Base-by-base conservation (phyloP, 2,888 invertebrate species). In the Drosophila gaucha region DNA sequence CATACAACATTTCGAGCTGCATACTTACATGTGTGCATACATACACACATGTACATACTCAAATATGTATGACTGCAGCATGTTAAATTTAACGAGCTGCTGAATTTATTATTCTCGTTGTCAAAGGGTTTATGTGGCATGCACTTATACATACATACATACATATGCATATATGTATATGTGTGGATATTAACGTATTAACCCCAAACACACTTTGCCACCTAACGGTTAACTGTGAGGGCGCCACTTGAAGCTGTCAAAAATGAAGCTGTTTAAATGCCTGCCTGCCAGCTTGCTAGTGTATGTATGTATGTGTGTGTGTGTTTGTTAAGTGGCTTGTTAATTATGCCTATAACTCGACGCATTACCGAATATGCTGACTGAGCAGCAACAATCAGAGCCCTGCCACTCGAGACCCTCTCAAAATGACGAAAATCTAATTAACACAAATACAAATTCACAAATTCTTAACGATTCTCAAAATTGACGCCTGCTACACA, bases 281-380 rank as follows among this genome's bases (percentile, higher is more conserved):
- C 47, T 35, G 39, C 24, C 26, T 14, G 31, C 39, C n/a, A n/a
- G n/a, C n/a, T n/a, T n/a, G n/a, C n/a, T n/a, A n/a, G 24, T 54
- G 16, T 56, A 20, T 26, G 16, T 33, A 22, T 28, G 38, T 56
- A 20, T 50, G 31, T 20, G 26, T 28, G 30, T 31, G 46, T 54
- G 60, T 54, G 57, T 63, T 58, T 71, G 82, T 85, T 86, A 82
- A 82, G 82, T 82, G 88, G 79, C 82, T 87, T 82, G 88, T 87
- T 82, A 87, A 82, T 87, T 88, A 87, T 78, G 71, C 58, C 64
- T 39, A 77, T 74, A 57, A 50, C 63, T 79, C 16, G 55, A 20
- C 73, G 56, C 73, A 84, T 67, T 80, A 63, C 41, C 84, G 26
- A 85, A 78, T 60, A 56, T 60, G 54, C 63, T 46, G 38, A 60